A percentile compares a stretch with the other conserved stretches of the same genome.
Conservation (phyloP, 2,797 vertebrate genomes). For the Anguilla pacifica region DNA sequence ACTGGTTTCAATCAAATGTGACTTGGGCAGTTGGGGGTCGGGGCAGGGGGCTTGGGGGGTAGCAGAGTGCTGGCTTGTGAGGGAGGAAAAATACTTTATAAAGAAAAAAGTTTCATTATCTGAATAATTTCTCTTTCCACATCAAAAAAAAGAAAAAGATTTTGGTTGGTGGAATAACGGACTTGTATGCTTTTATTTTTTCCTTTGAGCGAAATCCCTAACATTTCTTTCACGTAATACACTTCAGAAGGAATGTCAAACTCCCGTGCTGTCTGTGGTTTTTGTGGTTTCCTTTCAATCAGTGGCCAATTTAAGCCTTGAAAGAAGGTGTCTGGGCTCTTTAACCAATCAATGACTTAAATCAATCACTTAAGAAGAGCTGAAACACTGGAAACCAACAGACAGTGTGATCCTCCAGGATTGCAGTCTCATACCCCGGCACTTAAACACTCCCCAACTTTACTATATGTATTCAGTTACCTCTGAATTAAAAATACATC, state of each 20-base stretch:
- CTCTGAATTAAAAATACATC: not conserved
- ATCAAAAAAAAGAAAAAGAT: not conserved
- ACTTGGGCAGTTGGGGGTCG: conserved; percentile 65
- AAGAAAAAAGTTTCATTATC: conserved; percentile 17
- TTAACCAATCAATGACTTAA: not conserved
- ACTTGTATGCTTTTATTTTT: not conserved
- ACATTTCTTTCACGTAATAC: not conserved
- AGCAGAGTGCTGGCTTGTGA: not conserved
- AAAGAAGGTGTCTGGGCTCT: not conserved
- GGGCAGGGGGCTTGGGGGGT: conserved; percentile 53
- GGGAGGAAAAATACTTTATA: conserved; percentile 17
- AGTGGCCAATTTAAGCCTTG: not conserved
- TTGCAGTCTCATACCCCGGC: not conserved
- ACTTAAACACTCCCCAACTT: not conserved
- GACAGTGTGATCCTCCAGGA: not conserved
- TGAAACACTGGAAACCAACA: not conserved
- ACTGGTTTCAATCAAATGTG: conserved; percentile 92
- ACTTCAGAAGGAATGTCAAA: not conserved
- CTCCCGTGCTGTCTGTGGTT: not conserved
- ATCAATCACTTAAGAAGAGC: not conserved
- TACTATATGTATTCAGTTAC: not conserved
- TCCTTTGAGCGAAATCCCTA: not conserved
- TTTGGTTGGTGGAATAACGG: conserved; percentile 28
- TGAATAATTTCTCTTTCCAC: not conserved
- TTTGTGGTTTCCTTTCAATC: not conserved